Percentiles rank a stretch among this genome's conserved stretches.
Conservation (phyloP, 2,888 invertebrate species). For the Antitype chi region DNA sequence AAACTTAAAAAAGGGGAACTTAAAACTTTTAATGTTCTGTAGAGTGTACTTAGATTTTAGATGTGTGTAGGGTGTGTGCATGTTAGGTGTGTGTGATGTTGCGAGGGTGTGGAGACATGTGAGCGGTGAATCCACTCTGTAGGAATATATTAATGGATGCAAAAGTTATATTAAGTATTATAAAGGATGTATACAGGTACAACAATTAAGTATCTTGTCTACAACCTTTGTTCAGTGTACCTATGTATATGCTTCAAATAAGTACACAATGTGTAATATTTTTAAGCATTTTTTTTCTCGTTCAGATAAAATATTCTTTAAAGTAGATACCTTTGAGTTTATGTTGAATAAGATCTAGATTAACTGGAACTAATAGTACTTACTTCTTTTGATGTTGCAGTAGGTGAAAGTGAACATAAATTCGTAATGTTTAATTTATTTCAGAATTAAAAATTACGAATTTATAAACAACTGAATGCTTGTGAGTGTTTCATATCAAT, state of each 20-base stretch:
- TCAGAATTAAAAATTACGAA: neutral
- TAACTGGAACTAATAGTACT: conserved; percentile 93
- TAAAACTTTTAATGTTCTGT: no score
- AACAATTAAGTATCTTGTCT: neutral
- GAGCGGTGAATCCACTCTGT: no score
- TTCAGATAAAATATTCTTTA: neutral
- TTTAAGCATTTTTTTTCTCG: neutral
- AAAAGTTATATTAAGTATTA: no score
- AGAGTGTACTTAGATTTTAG: no score
- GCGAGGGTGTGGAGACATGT: no score
- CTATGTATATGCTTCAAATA: neutral
- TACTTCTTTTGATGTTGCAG: conserved; percentile 94
- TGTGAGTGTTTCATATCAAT: neutral
- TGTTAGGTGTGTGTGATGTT: no score
- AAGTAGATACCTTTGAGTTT: conserved; percentile 83
- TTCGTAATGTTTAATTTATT: no score
- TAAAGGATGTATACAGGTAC: neutral
- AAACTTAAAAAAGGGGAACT: no score
- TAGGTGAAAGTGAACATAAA: conserved; percentile 92
- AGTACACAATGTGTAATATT: neutral
- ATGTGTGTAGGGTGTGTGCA: no score
- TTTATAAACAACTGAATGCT: neutral
- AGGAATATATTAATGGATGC: no score
- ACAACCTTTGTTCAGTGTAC: neutral
- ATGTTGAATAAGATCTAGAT: conserved; percentile 91